phyloP scores from a whole-genome alignment of 2,888 invertebrate genomes.

The Synanthedon tipuliformis region DNA sequence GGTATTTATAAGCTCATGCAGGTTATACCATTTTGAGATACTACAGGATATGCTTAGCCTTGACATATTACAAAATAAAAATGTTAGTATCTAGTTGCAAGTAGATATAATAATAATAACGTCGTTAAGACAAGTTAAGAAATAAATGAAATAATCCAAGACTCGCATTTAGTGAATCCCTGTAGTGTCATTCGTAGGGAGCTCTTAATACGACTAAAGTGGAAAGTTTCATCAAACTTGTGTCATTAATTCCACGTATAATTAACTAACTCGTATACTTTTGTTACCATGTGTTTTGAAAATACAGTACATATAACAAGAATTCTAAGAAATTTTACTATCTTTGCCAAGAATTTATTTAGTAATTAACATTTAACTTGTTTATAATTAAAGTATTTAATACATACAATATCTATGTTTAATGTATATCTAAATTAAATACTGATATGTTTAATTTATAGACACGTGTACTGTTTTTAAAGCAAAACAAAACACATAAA shows the following conservation, averaged over 20 bases:
- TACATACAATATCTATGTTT: no score
- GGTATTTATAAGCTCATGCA: no score
- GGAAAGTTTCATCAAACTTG: constrained; percentile 34
- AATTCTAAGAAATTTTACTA: neutral
- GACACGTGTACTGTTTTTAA: no score
- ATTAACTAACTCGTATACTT: constrained; percentile 27
- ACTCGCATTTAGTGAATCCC: constrained; percentile 16
- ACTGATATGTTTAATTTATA: no score
- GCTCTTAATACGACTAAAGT: constrained; percentile 18
- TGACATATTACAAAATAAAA: neutral
- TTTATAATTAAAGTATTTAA: no score
- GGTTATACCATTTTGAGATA: neutral
- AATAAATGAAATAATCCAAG: constrained; percentile 7
- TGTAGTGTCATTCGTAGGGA: constrained; percentile 13
- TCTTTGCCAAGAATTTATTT: no score
- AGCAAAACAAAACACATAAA: neutral
- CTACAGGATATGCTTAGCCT: neutral
- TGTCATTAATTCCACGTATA: constrained; percentile 36
- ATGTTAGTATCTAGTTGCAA: no score
- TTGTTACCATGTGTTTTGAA: constrained; percentile 6
- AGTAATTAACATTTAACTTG: no score
- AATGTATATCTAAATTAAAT: no score
- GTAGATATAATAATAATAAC: neutral
- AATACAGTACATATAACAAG: neutral
- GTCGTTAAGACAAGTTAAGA: neutral